Conservation (phyloP, 2,888 invertebrate genomes). For the Monopis laevigella region DNA sequence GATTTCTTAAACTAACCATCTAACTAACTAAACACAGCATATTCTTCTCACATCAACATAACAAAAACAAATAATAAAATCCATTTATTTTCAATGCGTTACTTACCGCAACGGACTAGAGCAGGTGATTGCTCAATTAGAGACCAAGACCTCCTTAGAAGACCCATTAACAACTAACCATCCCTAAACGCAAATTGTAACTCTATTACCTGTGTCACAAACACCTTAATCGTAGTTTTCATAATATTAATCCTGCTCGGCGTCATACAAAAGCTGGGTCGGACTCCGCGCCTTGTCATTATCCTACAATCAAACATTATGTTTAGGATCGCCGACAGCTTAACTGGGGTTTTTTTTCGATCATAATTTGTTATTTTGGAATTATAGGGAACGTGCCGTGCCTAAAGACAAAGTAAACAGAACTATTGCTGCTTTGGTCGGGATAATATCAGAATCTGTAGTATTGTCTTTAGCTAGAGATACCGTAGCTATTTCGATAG, state of each 20-base stretch:
- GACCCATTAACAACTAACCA: slow-evolving; percentile 41
- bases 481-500: too few relatives aligned
- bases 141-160: slow-evolving; percentile 65
- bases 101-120: slow-evolving; percentile 61
- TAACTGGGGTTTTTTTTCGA: slow-evolving; percentile 59
- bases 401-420: slow-evolving; percentile 61
- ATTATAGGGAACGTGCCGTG: slow-evolving; percentile 55
- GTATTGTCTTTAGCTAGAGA: too few relatives aligned
- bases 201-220: slow-evolving; percentile 43
- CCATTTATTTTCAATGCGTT: slow-evolving; percentile 57
- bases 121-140: slow-evolving; percentile 67
- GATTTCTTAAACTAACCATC: too few relatives aligned
- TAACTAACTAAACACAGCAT: too few relatives aligned
- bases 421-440: slow-evolving; percentile 23
- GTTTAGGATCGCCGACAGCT: slow-evolving; percentile 66
- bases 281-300: slow-evolving; percentile 63
- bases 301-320: slow-evolving; percentile 63
- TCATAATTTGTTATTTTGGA: slow-evolving; percentile 64
- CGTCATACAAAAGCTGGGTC: slow-evolving; percentile 55
- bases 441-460: too few relatives aligned
- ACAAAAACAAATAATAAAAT: slow-evolving; percentile 56
- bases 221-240: slow-evolving; percentile 38
- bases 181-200: slow-evolving; percentile 25
- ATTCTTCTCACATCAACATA: slow-evolving; percentile 28
- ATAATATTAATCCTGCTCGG: slow-evolving; percentile 48